Conservation (phyloP, 2,113 vertebrate species). For the Chionis minor region DNA sequence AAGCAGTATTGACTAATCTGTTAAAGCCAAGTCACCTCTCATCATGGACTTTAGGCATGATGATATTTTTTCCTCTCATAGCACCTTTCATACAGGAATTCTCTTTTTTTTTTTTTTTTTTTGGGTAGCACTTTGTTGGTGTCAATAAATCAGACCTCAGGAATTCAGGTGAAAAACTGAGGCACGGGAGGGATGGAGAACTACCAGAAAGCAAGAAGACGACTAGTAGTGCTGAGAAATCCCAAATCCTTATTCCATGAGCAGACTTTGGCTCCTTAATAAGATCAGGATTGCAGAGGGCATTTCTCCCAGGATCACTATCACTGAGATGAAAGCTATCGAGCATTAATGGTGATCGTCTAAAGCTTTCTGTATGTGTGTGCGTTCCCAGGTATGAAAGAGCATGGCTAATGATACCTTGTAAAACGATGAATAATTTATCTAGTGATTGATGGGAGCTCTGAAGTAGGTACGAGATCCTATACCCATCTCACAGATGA, state of each 20-base stretch:
- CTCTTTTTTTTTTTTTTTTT: too few species aligned
- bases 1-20: not conserved
- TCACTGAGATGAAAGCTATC: not conserved
- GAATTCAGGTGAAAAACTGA: not conserved
- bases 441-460: not conserved
- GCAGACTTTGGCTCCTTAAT: not conserved
- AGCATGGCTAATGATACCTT: slow-evolving; percentile 27
- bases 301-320: not conserved
- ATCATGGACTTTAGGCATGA: not conserved
- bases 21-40: slow-evolving; percentile 12
- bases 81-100: not conserved
- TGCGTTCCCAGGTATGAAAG: not conserved
- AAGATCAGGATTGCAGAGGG: not conserved
- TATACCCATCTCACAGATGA: not conserved
- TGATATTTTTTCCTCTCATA: not conserved
- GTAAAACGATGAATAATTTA: slow-evolving; percentile 29
- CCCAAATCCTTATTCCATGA: not conserved
- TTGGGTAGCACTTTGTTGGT: not conserved
- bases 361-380: not conserved
- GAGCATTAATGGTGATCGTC: not conserved
- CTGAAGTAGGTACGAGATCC: not conserved
- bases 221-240: not conserved
- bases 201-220: not conserved
- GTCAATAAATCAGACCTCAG: not conserved
- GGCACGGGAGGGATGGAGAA: not conserved